Evolutionary conservation across 2,888 invertebrate genomes (phyloP).

Genomic region (Caprella mutica): DNA sequence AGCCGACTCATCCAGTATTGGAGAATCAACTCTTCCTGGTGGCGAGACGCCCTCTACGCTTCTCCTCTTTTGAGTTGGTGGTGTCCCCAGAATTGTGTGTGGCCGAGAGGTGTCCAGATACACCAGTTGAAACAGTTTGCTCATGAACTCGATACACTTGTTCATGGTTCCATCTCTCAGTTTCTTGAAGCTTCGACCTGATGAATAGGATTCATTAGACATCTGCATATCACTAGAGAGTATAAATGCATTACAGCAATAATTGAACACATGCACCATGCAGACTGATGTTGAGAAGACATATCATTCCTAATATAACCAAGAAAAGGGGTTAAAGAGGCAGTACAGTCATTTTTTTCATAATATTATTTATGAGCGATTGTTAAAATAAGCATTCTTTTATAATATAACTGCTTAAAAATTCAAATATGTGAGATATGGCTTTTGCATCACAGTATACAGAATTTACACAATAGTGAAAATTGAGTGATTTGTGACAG

Average conservation of each 20-base stretch:
- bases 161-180: constrained; percentile 30
- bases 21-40: constrained; percentile 17
- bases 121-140: constrained; percentile 26
- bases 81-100: constrained; percentile 7
- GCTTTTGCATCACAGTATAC: no score
- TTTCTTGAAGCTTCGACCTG: constrained; percentile 32
- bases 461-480: no score
- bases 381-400: no score
- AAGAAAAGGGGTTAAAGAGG: no score
- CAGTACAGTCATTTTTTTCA: no score
- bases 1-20: constrained; percentile 12
- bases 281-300: no score
- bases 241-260: background rate
- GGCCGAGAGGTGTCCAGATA: constrained; percentile 26
- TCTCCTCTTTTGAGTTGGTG: background rate
- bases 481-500: no score
- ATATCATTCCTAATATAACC: no score
- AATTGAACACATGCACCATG: background rate
- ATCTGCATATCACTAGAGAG: background rate
- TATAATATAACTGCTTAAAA: no score
- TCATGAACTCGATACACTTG: constrained; percentile 26
- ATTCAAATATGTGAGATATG: no score
- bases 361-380: no score
- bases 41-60: constrained; percentile 17
- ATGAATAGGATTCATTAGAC: background rate